These are phyloP conservation scores for Pterostichus niger DNA, from an alignment of 2,888 invertebrate genomes.

Conservation along the genomic window DNA sequence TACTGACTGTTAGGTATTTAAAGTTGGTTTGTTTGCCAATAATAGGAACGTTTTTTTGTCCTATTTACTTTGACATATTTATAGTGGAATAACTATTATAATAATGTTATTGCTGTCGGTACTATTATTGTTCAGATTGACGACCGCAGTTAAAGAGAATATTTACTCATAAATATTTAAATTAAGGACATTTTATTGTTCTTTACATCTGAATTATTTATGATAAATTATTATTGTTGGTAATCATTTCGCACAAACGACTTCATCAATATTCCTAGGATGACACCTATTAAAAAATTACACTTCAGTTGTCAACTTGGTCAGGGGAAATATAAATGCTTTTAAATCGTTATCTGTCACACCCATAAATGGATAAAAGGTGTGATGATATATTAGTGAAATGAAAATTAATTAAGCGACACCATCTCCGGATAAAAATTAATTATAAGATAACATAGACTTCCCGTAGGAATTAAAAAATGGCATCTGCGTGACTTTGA, in stretches of 20 bases:
- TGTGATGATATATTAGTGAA: too few relatives aligned
- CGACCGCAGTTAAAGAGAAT: conserved; percentile 3
- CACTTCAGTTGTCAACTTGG: too few relatives aligned
- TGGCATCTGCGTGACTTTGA: neutral
- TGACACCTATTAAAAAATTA: too few relatives aligned
- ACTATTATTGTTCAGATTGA: neutral
- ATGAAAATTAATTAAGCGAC: too few relatives aligned
- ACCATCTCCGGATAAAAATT: too few relatives aligned
- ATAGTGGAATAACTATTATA: conserved; percentile 27
- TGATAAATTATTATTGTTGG: neutral
- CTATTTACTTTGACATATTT: conserved; percentile 9
- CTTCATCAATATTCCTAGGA: too few relatives aligned
- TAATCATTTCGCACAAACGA: neutral
- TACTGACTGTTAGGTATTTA: neutral
- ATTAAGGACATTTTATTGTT: conserved; percentile 1
- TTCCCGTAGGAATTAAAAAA: neutral
- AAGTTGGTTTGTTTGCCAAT: conserved; percentile 23
- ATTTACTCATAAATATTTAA: conserved; percentile 32
- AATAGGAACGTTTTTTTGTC: conserved; percentile 27
- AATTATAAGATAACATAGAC: neutral
- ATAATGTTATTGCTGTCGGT: conserved; percentile 36
- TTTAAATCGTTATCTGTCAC: too few relatives aligned
- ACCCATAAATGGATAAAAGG: too few relatives aligned
- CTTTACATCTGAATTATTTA: neutral
- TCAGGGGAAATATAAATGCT: too few relatives aligned